phyloP scores from a whole-genome alignment of 2,797 vertebrate species.

The Gallirallus australis region DNA sequence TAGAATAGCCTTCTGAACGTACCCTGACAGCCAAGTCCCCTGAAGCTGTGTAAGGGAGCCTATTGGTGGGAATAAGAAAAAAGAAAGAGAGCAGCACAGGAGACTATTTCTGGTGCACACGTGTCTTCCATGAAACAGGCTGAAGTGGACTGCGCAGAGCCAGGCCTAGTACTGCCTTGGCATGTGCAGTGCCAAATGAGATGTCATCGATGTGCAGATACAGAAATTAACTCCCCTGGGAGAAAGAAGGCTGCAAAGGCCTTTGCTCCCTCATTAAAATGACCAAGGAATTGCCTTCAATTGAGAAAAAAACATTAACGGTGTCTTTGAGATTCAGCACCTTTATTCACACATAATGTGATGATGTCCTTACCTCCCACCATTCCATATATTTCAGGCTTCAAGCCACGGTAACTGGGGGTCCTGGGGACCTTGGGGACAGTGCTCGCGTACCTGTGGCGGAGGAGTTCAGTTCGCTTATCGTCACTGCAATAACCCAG shows the following conservation, averaged over 20 bases:
- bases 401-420: slow-evolving; percentile 98
- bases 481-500: slow-evolving; percentile 96
- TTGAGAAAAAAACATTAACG: not conserved
- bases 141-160: not conserved
- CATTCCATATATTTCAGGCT: slow-evolving; percentile 78
- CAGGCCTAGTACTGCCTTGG: not conserved
- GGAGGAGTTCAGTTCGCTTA: slow-evolving; percentile 97
- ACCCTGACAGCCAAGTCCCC: not conserved
- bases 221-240: not conserved
- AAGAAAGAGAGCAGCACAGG: not conserved
- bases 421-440: slow-evolving; percentile 95
- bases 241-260: not conserved
- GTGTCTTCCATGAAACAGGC: not conserved
- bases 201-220: not conserved
- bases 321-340: not conserved
- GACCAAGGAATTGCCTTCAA: not conserved
- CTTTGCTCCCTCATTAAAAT: not conserved
- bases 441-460: slow-evolving; percentile 91
- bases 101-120: not conserved
- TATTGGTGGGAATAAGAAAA: not conserved
- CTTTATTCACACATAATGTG: not conserved
- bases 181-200: not conserved
- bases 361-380: not conserved
- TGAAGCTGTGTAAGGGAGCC: not conserved
- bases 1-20: not conserved